phyloP scores from a whole-genome alignment of 2,113 vertebrate species.

The Garra rufa region DNA sequence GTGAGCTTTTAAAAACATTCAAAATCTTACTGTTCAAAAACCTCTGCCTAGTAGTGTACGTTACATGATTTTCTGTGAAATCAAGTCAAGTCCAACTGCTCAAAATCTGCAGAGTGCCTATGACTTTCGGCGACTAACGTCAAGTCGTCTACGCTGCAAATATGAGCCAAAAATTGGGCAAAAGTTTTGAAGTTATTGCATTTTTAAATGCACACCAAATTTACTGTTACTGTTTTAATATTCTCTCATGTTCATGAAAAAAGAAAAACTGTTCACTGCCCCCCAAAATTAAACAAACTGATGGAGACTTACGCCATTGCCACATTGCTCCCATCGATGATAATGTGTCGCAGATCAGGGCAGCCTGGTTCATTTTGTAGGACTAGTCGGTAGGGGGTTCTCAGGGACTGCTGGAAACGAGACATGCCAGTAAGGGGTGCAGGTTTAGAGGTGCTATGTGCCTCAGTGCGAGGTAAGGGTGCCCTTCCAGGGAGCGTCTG shows the following conservation, averaged over 20 bases:
- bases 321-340: slow-evolving; percentile 97
- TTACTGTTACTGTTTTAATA: background rate
- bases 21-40: too few species aligned
- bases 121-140: background rate
- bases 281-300: background rate
- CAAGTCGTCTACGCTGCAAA: background rate
- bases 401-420: slow-evolving; percentile 89
- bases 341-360: slow-evolving; percentile 83
- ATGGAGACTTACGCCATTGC: slow-evolving; percentile 90
- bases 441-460: slow-evolving; percentile 60
- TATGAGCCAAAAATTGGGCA: background rate
- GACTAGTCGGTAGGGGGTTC: slow-evolving; percentile 85
- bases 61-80: background rate
- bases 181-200: background rate
- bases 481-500: slow-evolving; percentile 67
- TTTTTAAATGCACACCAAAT: background rate
- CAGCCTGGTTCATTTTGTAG: slow-evolving; percentile 89
- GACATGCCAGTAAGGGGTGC: slow-evolving; percentile 86
- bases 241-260: background rate
- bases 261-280: background rate
- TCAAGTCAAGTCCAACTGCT: background rate
- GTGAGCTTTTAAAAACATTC: too few species aligned
- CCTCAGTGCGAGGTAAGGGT: slow-evolving; percentile 54
- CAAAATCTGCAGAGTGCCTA: background rate
- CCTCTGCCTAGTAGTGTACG: too few species aligned